Conservation (phyloP, 2,113 vertebrate species). For the Pelusios castaneus region DNA sequence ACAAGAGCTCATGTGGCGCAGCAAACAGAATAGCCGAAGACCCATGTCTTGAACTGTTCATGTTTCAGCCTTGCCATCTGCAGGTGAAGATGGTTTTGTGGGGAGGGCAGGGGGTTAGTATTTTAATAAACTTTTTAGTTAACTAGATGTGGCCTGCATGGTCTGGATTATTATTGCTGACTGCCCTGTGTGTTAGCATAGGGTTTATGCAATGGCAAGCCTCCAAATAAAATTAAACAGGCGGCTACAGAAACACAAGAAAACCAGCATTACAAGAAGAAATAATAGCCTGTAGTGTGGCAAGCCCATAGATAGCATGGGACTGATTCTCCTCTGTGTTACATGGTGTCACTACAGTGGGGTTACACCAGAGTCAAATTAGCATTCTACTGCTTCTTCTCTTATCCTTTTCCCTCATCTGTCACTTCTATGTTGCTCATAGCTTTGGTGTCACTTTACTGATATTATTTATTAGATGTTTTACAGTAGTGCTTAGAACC, state of each 20-base stretch:
- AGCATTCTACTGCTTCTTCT: background rate
- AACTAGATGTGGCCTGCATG: background rate
- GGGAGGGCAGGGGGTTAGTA: background rate
- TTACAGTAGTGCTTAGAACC: background rate
- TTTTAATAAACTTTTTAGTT: background rate
- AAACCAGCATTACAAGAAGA: background rate
- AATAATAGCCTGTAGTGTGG: no score
- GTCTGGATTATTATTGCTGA: accelerated
- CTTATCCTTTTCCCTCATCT: background rate
- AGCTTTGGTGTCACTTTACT: background rate
- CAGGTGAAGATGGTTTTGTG: background rate
- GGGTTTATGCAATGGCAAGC: background rate
- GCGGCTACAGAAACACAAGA: accelerated
- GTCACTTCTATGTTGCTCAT: background rate
- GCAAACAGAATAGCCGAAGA: background rate
- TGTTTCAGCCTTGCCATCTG: background rate
- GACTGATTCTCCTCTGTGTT: background rate
- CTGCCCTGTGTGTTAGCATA: background rate
- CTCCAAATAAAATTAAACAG: background rate
- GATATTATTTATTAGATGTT: background rate
- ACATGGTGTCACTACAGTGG: background rate
- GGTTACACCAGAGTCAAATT: background rate
- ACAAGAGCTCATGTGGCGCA: background rate
- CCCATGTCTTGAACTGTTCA: background rate
- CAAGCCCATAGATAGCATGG: background rate